Conservation (phyloP, 2,113 vertebrate genomes). For the Hippotragus niger region DNA sequence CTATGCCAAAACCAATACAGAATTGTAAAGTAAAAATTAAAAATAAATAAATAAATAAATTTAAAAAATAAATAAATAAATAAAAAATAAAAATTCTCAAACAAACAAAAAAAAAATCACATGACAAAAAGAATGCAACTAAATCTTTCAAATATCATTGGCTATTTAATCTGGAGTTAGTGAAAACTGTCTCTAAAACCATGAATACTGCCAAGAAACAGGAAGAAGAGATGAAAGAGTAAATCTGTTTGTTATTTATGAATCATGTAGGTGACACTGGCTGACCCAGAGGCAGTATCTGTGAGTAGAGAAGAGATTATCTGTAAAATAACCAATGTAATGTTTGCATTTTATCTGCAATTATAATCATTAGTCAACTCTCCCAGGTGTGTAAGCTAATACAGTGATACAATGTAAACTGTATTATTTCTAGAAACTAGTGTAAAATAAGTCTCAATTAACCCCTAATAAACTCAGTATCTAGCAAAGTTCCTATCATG, state of each 20-base stretch:
- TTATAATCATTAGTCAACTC: not conserved
- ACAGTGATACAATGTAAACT: not conserved
- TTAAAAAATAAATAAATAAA: too few species aligned
- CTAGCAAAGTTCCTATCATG: not conserved
- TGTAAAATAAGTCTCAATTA: not conserved
- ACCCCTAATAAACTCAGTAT: not conserved
- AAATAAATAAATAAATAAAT: too few species aligned
- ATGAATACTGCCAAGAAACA: not conserved
- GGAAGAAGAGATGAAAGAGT: not conserved
- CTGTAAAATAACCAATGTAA: not conserved
- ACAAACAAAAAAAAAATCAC: not conserved
- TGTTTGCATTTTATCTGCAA: not conserved
- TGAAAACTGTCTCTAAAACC: not conserved
- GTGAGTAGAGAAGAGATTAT: not conserved
- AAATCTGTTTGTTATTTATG: not conserved
- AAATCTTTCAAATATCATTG: not conserved
- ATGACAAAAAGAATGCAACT: not conserved
- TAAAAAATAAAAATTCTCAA: too few species aligned
- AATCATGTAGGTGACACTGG: not conserved
- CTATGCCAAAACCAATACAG: too few species aligned
- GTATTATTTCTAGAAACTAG: not conserved
- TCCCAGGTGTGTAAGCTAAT: not conserved
- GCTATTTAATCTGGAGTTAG: not conserved
- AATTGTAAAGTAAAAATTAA: too few species aligned
- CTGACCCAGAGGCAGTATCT: not conserved